These are phyloP conservation scores for Tetranychus piercei DNA, from an alignment of 2,888 invertebrate species.

Conservation along the genomic window DNA sequence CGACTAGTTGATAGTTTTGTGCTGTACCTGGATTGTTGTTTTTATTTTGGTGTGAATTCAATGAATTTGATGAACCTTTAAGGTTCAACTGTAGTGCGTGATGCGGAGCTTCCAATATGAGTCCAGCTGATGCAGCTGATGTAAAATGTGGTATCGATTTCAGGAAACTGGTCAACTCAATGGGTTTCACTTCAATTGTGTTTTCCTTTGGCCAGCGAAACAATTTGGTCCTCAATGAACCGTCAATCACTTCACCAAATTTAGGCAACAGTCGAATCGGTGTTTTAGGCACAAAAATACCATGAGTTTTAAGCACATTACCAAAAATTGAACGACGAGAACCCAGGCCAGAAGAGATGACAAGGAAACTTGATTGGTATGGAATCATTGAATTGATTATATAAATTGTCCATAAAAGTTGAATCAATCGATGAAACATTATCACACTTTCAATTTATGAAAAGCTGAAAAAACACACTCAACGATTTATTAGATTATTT, in stretches of 20 bases:
- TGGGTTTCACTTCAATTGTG: neutral
- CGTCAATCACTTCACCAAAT: conserved; percentile 3
- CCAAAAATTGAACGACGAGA: neutral
- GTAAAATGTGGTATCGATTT: neutral
- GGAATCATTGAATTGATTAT: neutral
- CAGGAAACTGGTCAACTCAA: conserved; percentile 1
- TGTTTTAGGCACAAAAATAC: conserved; percentile 10
- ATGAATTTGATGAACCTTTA: neutral
- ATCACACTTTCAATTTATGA: neutral
- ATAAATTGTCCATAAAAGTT: neutral
- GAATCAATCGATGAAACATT: neutral
- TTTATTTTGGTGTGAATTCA: neutral
- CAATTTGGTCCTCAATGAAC: neutral
- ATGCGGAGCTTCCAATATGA: neutral
- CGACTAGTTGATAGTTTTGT: conserved; percentile 4
- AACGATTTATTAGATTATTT: neutral
- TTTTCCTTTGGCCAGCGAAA: conserved; percentile 9
- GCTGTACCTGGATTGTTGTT: neutral
- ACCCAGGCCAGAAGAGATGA: neutral
- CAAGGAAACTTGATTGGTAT: neutral
- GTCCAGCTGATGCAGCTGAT: neutral
- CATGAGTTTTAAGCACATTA: conserved; percentile 2
- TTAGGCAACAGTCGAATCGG: conserved; percentile 9
- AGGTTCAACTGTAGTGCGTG: neutral
- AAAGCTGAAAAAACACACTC: neutral